Percentiles rank a stretch among this genome's conserved stretches.
phyloP scores from a whole-genome alignment of 2,113 vertebrate genomes.

The Phasianus colchicus region DNA sequence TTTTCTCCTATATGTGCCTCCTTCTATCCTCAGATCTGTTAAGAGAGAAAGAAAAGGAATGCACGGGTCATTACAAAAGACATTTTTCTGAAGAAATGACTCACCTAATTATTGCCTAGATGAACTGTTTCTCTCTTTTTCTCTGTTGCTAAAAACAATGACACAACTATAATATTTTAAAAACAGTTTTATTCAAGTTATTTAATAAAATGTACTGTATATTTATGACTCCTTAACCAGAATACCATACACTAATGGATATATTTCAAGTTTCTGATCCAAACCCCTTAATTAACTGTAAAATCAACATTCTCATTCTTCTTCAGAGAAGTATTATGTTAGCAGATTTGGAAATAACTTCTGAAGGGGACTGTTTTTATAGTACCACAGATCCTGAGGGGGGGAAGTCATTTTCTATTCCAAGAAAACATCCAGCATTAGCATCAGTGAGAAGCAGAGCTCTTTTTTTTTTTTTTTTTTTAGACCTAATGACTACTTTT shows the following conservation, averaged over 20 bases:
- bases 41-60: not conserved
- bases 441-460: slow-evolving; percentile 12
- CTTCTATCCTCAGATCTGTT: not conserved
- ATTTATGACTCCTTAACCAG: slow-evolving; percentile 66
- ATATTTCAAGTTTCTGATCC: slow-evolving; percentile 67
- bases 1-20: not conserved
- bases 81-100: not conserved
- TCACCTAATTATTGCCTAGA: not conserved
- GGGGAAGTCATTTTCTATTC: slow-evolving; percentile 59
- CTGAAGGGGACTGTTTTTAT: slow-evolving; percentile 48
- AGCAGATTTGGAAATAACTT: slow-evolving; percentile 59
- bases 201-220: slow-evolving; percentile 47
- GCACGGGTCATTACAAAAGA: not conserved
- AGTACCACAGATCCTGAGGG: slow-evolving; percentile 54
- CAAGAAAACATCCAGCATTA: slow-evolving; percentile 64
- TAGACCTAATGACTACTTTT: slow-evolving; percentile 36
- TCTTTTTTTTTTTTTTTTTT: not conserved
- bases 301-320: slow-evolving; percentile 64
- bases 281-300: slow-evolving; percentile 59
- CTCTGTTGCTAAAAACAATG: slow-evolving; percentile 16
- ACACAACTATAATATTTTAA: slow-evolving; percentile 38
- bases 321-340: slow-evolving; percentile 65
- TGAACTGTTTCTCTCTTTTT: slow-evolving; percentile 9
- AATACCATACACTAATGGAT: slow-evolving; percentile 62
- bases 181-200: slow-evolving; percentile 13